Evolutionary conservation across 30 jellyfish, hydroid and myxozoan species (phyloP), one percentile per base, ranked within the genome.

Genomic region (Cassiopea andromeda): DNA sequence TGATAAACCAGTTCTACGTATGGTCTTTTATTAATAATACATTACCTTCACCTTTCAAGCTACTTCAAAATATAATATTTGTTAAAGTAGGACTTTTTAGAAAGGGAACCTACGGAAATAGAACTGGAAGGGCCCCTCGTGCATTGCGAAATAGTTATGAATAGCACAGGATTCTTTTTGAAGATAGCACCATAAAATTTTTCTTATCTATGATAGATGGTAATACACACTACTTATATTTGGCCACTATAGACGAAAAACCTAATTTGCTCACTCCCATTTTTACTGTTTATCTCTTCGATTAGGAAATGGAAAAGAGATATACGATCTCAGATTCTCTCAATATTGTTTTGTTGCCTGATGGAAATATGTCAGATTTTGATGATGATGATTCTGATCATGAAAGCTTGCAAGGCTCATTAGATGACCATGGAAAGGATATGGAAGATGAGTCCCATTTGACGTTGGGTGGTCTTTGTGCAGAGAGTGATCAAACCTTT

Each of bases 321-420:
- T 77, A 77, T 19, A 46, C 1, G 1, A 7, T 77, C 15, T 4
- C 27, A 7, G 86, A 77, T 27, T 77, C 86, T 13, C 47, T 77
- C 19, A 77, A 58, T 8, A 77, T 77, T 13, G 86, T 77, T 12
- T 49, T 77, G 15, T 48, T 77, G 69, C 86, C 86, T 7, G 86
- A 77, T 77, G 86, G 86, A 9, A 77, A 49, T 48, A 10, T 0
- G 7, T 46, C 86, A 13, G 77, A 77, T 77, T 5, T 77, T 77
- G 86, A 77, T 44, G 86, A 48, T 9, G 73, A 58, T 77, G 86
- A 77, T 44, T 77, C 86, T 14, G 86, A 58, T 46, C 77, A 77
- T 77, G 86, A 77, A n/a, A 7, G 60, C 18, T 6, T 72, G 81
- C 81, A 12, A 72, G 27, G 57, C 38, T 27, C 38, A 0, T 27